Base-by-base conservation (phyloP, 2,797 vertebrate genomes). In the Gadopsis marmoratus region DNA sequence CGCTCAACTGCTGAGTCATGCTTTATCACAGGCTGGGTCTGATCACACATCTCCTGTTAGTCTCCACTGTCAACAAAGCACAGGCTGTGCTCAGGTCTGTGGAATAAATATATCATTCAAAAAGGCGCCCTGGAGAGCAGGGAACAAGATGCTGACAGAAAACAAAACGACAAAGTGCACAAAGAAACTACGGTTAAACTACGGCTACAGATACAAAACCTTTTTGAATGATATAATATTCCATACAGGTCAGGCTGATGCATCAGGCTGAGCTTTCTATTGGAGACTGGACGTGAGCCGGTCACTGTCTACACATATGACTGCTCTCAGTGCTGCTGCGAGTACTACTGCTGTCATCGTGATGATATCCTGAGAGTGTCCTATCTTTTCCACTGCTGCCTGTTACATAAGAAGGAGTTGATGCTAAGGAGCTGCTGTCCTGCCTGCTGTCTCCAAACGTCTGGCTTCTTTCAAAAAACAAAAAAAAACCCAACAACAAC, bases 31-130 rank as follows among this genome's bases (percentile, higher is more conserved):
- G 70, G 41, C 35, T 77, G 61, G 53, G 67, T 78, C 74, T 71
- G 81, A 79, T 87, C 85, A 74, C 83, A 86, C 69, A 47, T 72
- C 68, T 76, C 68, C 61, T 84, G 64, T 54, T 69, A 51, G 54
- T 33, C 76, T 81, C 54, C 78, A 59, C 65, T 80, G 78, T 86
- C 87, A 91, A 84, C 65, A 91, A 69, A 86, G 88, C 89, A 93
- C 88, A 87, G 37, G 37, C 71, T 87, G 81, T 88, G 58, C 84
- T 82, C 63, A 54, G 71, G 26, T 26, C 26, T 26, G 26, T 26
- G 26, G 26, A 26, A 26, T 26, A 26, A 26, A 26, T 26, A 26
- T 26, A 26, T 26, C 26, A 26, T 26, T 26, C 26, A 26, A 26
- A 26, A 26, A 26, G 26, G 26, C 26, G 26, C 26, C 26, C 26